Conservation (phyloP, 2,113 vertebrate genomes). For the Phainopepla nitens region DNA sequence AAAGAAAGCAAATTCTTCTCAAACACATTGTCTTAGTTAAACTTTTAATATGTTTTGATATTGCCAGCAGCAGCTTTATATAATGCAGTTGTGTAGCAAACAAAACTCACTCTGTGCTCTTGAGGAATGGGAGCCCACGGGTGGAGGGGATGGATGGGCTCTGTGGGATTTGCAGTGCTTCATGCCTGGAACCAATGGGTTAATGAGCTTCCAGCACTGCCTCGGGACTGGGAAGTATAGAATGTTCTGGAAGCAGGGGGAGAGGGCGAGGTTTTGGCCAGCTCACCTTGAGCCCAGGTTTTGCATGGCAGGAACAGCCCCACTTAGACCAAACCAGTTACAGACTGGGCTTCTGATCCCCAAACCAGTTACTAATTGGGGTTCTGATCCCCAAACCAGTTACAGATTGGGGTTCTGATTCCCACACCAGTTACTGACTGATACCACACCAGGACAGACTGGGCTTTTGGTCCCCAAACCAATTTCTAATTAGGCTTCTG, state of each 20-base stretch:
- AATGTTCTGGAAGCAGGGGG: not conserved
- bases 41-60: conserved; percentile 71
- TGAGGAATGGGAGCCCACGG: not conserved
- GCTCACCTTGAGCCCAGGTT: not conserved
- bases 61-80: conserved; percentile 62
- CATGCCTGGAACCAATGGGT: not conserved
- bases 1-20: conserved; percentile 71
- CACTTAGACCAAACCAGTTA: not conserved
- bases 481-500: not conserved
- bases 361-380: not conserved
- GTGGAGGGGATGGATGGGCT: not conserved
- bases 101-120: conserved; percentile 40
- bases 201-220: not conserved
- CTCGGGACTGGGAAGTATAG: not conserved
- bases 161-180: not conserved
- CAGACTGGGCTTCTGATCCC: not conserved
- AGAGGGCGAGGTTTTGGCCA: not conserved
- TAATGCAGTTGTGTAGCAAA: conserved; percentile 22
- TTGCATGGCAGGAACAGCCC: not conserved
- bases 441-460: not conserved
- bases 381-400: too few relatives aligned
- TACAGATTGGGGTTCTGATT: too few relatives aligned
- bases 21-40: conserved; percentile 74
- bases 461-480: not conserved
- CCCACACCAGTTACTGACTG: too few relatives aligned